Evolutionary conservation across 1,140 invertebrate genomes (phyloP).

Genomic region (Aricia agestis): DNA sequence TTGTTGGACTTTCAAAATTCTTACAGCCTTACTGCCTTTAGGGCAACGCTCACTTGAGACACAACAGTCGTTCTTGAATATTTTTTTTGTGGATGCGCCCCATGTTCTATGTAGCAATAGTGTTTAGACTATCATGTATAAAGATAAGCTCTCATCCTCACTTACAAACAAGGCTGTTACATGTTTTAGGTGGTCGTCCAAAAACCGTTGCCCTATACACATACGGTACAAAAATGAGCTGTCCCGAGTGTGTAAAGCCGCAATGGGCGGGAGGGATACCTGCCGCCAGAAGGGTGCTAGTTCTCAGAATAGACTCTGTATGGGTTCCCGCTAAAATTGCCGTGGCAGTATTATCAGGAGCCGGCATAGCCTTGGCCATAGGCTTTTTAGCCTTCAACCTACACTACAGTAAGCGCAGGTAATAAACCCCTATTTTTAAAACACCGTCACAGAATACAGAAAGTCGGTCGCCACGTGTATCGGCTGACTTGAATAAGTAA

Average conservation of each 20-base stretch:
- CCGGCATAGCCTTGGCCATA: slow-evolving; percentile 87
- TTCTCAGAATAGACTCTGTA: slow-evolving; percentile 84
- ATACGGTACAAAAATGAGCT: slow-evolving; percentile 79
- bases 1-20: too few species aligned
- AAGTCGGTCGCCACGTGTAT: background rate
- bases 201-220: slow-evolving; percentile 85
- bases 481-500: slow-evolving; percentile 36
- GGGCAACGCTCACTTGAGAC: too few species aligned
- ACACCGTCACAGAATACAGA: background rate
- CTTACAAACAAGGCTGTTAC: background rate
- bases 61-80: too few species aligned
- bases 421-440: slow-evolving; percentile 26
- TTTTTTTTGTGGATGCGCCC: too few species aligned
- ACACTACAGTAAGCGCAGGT: slow-evolving; percentile 91
- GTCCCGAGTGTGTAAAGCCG: slow-evolving; percentile 81
- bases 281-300: slow-evolving; percentile 84
- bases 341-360: slow-evolving; percentile 79
- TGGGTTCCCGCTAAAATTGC: slow-evolving; percentile 74
- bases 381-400: slow-evolving; percentile 91
- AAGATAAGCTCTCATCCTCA: too few species aligned
- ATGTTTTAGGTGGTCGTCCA: slow-evolving; percentile 78
- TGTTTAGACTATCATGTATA: too few species aligned
- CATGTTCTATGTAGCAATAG: too few species aligned
- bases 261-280: slow-evolving; percentile 87
- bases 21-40: too few species aligned